Conservation (phyloP, 1,140 invertebrate genomes). For the Drosophila eugracilis region DNA sequence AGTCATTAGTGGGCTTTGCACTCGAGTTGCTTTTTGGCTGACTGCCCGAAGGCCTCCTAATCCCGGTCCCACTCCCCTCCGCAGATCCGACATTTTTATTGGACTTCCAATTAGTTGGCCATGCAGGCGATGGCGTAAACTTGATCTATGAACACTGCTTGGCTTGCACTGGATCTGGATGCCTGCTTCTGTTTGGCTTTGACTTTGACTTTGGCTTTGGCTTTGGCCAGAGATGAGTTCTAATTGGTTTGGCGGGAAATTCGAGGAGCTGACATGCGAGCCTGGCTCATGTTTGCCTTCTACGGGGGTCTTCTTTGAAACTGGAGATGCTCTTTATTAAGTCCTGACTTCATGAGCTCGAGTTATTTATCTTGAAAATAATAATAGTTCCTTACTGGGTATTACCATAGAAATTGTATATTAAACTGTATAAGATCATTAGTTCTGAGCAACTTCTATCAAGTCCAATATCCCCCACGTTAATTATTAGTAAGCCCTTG, state of each 20-base stretch:
- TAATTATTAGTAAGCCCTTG: not conserved
- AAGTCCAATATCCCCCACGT: not conserved
- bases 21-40: conserved; percentile 66
- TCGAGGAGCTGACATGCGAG: conserved; percentile 37
- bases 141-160: conserved; percentile 67
- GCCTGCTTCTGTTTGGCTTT: conserved; percentile 35
- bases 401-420: not conserved
- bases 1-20: conserved; percentile 80
- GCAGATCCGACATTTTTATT: conserved; percentile 82
- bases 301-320: not conserved
- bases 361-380: no score
- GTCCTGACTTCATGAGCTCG: not conserved
- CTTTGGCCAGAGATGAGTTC: conserved; percentile 48
- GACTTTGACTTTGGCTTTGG: conserved; percentile 1
- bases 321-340: conserved; percentile 1
- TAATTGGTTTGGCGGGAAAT: conserved; percentile 37
- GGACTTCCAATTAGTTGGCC: conserved; percentile 81
- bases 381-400: no score
- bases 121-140: conserved; percentile 65
- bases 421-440: no score
- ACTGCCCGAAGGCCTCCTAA: conserved; percentile 40
- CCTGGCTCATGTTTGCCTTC: conserved; percentile 1
- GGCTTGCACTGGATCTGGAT: conserved; percentile 19
- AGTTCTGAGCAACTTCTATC: not conserved
- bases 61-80: not conserved